These are phyloP conservation scores for Pseudomyrmex dendroicus DNA, from an alignment of 1,140 invertebrate species.

Conservation along the genomic window DNA sequence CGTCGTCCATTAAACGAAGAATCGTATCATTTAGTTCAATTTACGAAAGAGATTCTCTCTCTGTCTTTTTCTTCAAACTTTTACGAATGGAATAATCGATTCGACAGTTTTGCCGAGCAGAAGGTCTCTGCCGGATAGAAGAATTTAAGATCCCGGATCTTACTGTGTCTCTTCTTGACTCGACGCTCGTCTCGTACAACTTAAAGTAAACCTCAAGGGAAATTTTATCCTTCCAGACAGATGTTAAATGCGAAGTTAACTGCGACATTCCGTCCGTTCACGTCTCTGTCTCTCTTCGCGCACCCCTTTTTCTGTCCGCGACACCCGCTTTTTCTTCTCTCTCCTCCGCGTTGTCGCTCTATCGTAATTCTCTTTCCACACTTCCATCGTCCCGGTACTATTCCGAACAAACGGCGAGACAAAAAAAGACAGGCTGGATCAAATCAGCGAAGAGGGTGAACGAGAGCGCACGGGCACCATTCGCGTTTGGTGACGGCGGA, in stretches of 20 bases:
- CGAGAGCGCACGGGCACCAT: constrained; percentile 59
- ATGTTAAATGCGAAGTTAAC: constrained; percentile 83
- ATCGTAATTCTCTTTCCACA: constrained; percentile 67
- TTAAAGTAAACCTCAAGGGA: constrained; percentile 80
- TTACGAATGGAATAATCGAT: not conserved
- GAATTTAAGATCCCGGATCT: constrained; percentile 67
- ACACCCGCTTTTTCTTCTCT: constrained; percentile 6
- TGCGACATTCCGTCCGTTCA: constrained; percentile 67
- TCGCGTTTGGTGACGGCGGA: constrained; percentile 71
- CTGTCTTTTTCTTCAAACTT: not conserved
- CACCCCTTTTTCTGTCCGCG: not conserved
- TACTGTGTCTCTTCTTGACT: constrained; percentile 64
- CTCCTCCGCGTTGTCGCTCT: constrained; percentile 53
- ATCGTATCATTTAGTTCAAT: not conserved
- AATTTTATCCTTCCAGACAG: constrained; percentile 82
- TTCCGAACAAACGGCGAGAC: constrained; percentile 79
- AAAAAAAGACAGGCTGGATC: constrained; percentile 74
- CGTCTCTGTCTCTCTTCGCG: constrained; percentile 34
- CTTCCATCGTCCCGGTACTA: constrained; percentile 61
- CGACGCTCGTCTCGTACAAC: constrained; percentile 68
- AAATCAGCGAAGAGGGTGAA: constrained; percentile 55
- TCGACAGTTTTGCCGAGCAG: not conserved
- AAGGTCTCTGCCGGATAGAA: not conserved
- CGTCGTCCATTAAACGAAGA: not conserved
- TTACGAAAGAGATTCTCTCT: not conserved